phyloP scores from a whole-genome alignment of 2,888 invertebrate species.

The Leucozona laternaria region DNA sequence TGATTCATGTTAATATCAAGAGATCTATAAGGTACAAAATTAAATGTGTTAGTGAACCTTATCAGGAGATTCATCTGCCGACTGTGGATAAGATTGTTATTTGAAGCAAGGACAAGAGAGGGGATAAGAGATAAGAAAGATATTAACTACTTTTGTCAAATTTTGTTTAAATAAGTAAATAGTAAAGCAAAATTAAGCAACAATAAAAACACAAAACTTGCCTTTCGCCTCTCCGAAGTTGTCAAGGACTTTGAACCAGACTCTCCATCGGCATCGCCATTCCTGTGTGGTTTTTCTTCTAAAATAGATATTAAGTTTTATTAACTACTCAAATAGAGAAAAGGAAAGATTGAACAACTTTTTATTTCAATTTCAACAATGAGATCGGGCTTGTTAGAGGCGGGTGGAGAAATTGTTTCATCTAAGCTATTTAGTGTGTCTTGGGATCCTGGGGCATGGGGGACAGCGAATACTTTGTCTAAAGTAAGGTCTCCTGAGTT shows the following conservation, averaged over 20 bases:
- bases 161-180: slow-evolving; percentile 1
- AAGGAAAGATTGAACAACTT: slow-evolving; percentile 80
- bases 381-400: slow-evolving; percentile 80
- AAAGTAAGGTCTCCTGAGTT: slow-evolving; percentile 91
- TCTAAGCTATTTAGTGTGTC: slow-evolving; percentile 75
- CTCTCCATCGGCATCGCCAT: slow-evolving; percentile 84
- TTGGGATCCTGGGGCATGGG: slow-evolving; percentile 87
- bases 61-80: slow-evolving; percentile 82
- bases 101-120: slow-evolving; percentile 53
- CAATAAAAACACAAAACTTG: slow-evolving; percentile 80
- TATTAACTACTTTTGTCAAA: slow-evolving; percentile 50
- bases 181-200: background rate
- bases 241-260: slow-evolving; percentile 90
- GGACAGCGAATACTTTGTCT: slow-evolving; percentile 92
- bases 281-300: slow-evolving; percentile 77
- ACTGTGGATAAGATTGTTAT: slow-evolving; percentile 69
- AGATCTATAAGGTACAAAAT: slow-evolving; percentile 7
- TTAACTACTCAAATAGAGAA: background rate
- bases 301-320: slow-evolving; percentile 39
- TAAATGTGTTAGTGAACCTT: slow-evolving; percentile 79
- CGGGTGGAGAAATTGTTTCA: slow-evolving; percentile 62
- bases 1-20: slow-evolving; percentile 32
- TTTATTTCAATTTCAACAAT: slow-evolving; percentile 85
- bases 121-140: slow-evolving; percentile 50
- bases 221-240: slow-evolving; percentile 91